Evolutionary conservation across 2,797 vertebrate genomes (phyloP).

Genomic region (Tapirus indicus): DNA sequence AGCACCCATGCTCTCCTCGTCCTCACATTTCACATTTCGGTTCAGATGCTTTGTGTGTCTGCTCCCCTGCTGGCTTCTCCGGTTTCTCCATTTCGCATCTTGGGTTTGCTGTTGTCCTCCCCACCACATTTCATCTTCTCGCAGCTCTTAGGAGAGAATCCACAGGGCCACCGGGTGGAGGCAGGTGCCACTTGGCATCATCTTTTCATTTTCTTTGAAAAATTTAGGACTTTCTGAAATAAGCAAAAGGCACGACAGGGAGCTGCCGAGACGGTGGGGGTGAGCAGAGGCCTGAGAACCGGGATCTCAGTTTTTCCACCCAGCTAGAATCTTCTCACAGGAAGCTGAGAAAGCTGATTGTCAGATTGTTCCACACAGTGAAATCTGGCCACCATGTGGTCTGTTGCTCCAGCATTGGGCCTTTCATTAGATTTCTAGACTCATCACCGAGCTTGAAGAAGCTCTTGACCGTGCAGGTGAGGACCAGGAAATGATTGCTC

Average conservation of each 20-base stretch:
- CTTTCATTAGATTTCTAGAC: background rate
- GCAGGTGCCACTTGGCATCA: background rate
- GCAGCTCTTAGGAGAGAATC: background rate
- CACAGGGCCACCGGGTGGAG: background rate
- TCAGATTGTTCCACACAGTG: background rate
- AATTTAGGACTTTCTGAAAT: conserved; percentile 26
- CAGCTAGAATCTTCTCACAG: background rate
- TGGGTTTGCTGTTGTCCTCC: background rate
- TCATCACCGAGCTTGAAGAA: background rate
- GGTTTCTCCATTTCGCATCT: background rate
- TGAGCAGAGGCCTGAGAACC: background rate
- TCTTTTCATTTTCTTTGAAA: conserved; percentile 54
- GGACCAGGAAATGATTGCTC: background rate
- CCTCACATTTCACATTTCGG: background rate
- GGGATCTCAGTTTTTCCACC: background rate
- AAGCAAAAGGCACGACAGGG: background rate
- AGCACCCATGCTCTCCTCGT: background rate
- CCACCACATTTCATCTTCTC: background rate
- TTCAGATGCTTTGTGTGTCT: background rate
- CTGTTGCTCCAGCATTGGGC: background rate
- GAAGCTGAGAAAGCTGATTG: background rate
- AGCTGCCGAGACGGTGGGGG: background rate
- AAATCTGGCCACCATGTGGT: background rate
- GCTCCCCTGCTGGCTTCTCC: background rate
- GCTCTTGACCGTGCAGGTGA: background rate